Evolutionary conservation across 2,797 vertebrate genomes (phyloP).

Genomic region (Peromyscus aztecus): DNA sequence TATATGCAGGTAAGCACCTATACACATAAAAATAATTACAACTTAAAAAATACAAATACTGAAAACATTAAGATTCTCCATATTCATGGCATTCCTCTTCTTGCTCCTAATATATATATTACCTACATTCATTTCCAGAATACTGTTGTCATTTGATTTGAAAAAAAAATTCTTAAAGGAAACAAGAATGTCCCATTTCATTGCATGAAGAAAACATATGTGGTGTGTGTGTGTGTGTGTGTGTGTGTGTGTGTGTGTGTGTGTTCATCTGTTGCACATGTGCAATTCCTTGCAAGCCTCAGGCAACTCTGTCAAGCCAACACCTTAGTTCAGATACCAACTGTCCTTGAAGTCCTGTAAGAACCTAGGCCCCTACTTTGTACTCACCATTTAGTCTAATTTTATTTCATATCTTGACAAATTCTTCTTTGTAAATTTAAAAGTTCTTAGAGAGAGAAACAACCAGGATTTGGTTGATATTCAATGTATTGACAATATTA

Average conservation of each 20-base stretch:
- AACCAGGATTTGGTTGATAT: constrained; percentile 16
- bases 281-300: not conserved
- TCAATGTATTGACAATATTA: constrained; percentile 34
- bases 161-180: not conserved
- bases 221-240: not conserved
- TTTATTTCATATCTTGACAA: not conserved
- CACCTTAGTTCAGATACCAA: not conserved
- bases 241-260: not conserved
- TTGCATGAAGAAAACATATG: constrained; percentile 1
- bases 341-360: not conserved
- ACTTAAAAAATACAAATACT: not conserved
- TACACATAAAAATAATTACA: not conserved
- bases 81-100: not conserved
- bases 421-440: not conserved
- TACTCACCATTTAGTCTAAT: constrained; percentile 7
- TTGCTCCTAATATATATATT: not conserved
- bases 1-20: not conserved
- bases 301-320: not conserved
- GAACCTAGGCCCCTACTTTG: not conserved
- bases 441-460: not conserved
- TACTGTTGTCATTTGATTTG: not conserved
- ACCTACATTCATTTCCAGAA: constrained; percentile 24
- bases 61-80: not conserved
- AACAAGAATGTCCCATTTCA: not conserved
- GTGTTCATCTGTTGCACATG: not conserved